phyloP scores from a whole-genome alignment of 1,140 invertebrate genomes.

The Lordiphosa stackelbergi region DNA sequence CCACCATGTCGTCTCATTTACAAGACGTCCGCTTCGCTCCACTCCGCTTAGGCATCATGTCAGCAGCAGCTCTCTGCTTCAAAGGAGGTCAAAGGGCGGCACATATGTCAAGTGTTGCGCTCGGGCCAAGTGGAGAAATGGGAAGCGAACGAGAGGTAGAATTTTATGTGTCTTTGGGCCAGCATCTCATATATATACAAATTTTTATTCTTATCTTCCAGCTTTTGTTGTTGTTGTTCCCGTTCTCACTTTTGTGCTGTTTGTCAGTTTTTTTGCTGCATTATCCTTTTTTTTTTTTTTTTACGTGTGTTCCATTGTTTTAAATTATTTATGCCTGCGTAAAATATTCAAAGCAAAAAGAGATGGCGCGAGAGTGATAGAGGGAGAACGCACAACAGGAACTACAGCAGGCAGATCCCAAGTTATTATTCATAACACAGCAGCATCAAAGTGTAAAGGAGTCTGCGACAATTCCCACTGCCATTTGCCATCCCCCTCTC shows the following conservation, averaged over 20 bases:
- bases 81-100: constrained; percentile 72
- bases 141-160: constrained; percentile 3
- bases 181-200: constrained; percentile 42
- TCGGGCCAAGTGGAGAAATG: constrained; percentile 17
- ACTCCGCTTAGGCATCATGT: neutral
- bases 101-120: constrained; percentile 69
- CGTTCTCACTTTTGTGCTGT: constrained; percentile 61
- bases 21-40: constrained; percentile 26
- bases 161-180: constrained; percentile 30
- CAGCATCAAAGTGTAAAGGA: constrained; percentile 73
- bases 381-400: constrained; percentile 8
- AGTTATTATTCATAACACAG: constrained; percentile 74
- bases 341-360: constrained; percentile 66
- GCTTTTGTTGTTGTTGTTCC: constrained; percentile 31
- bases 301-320: constrained; percentile 73
- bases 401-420: constrained; percentile 34
- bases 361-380: neutral
- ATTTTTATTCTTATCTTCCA: constrained; percentile 70
- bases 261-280: constrained; percentile 56
- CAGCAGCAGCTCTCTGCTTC: constrained; percentile 1
- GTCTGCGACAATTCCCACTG: constrained; percentile 72
- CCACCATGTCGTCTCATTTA: constrained; percentile 50
- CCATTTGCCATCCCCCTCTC: constrained; percentile 43
- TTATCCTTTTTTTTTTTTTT: constrained; percentile 70
- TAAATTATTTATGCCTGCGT: constrained; percentile 74